Conservation (phyloP, 2,888 invertebrate species). For the Dynastes maya region DNA sequence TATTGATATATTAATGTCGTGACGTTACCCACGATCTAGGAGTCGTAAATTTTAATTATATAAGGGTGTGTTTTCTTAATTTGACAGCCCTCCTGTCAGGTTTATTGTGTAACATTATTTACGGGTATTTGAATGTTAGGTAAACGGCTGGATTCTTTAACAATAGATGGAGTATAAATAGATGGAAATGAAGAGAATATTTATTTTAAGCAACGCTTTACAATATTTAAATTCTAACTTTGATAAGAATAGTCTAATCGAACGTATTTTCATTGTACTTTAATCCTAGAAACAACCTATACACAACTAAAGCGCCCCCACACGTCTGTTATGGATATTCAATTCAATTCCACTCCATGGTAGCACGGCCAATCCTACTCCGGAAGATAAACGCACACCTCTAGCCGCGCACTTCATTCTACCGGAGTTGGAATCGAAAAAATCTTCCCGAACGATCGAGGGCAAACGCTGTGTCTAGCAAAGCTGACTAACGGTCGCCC, state of each 20-base stretch:
- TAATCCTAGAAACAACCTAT: too few relatives aligned
- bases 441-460: neutral
- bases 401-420: neutral
- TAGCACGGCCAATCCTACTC: neutral
- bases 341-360: neutral
- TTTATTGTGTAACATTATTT: too few relatives aligned
- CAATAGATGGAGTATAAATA: too few relatives aligned
- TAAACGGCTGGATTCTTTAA: too few relatives aligned
- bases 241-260: too few relatives aligned
- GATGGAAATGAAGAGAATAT: too few relatives aligned
- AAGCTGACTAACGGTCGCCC: slow-evolving; percentile 13
- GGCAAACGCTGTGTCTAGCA: neutral
- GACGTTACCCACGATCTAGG: neutral
- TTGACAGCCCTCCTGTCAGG: slow-evolving; percentile 58
- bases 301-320: neutral
- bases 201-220: too few relatives aligned
- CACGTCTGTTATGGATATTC: neutral
- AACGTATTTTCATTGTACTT: too few relatives aligned
- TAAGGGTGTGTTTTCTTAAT: slow-evolving; percentile 59
- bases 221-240: too few relatives aligned
- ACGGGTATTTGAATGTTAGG: too few relatives aligned
- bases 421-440: neutral
- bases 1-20: too few relatives aligned
- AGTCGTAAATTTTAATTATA: neutral
- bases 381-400: neutral